Conservation (phyloP, 2,113 vertebrate genomes). For the Sebastes schlegelii region DNA sequence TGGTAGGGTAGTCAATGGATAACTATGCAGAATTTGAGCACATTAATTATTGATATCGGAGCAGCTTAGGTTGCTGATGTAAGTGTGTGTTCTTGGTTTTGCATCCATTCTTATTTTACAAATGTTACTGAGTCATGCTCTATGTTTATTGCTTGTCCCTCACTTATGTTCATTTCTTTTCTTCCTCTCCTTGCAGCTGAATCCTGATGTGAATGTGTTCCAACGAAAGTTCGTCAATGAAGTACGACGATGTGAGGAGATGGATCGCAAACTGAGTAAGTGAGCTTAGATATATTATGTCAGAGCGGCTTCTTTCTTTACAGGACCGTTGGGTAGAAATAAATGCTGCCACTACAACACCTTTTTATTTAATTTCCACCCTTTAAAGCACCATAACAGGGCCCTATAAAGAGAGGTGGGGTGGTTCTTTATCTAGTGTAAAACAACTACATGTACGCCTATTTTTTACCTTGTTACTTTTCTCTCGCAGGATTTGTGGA, state of each 20-base stretch:
- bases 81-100: neutral
- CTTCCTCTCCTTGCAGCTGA: conserved; percentile 84
- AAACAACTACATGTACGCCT: neutral
- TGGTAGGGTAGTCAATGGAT: neutral
- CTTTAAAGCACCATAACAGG: neutral
- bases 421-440: too few species aligned
- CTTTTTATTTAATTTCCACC: neutral
- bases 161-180: conserved; percentile 14
- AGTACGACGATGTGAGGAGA: conserved; percentile 96
- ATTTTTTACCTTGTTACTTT: neutral
- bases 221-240: conserved; percentile 99
- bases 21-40: neutral
- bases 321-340: neutral
- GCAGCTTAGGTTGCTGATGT: neutral
- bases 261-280: conserved; percentile 97
- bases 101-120: neutral
- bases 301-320: neutral
- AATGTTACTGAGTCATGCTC: neutral
- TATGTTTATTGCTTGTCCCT: neutral
- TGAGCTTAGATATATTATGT: conserved; percentile 28
- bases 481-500: conserved; percentile 92
- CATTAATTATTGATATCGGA: neutral
- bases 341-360: neutral
- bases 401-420: neutral
- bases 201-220: conserved; percentile 98